Conservation (phyloP, 2,113 vertebrate genomes). For the Eulemur rufifrons region DNA sequence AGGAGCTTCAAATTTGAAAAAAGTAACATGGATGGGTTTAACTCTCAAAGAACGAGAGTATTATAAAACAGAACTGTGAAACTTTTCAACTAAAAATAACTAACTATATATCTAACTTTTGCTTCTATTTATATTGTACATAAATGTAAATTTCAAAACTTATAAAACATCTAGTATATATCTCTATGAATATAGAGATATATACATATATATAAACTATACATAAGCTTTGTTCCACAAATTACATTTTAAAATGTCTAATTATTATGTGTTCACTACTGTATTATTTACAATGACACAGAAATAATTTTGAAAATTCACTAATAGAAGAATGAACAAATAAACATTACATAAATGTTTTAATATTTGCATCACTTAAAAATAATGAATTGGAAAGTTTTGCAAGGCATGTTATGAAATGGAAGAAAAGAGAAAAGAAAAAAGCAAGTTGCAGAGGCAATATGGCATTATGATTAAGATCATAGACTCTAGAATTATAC, state of each 20-base stretch:
- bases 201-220: background rate
- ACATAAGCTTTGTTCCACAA: background rate
- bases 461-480: background rate
- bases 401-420: background rate
- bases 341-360: background rate
- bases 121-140: background rate
- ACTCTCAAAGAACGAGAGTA: background rate
- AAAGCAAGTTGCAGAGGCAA: background rate
- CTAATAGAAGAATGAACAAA: background rate
- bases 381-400: background rate
- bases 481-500: background rate
- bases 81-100: background rate
- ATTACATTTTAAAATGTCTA: background rate
- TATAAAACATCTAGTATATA: background rate
- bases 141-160: background rate
- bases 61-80: background rate
- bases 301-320: slow-evolving; percentile 1
- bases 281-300: background rate
- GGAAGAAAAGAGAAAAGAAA: background rate
- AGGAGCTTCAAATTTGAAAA: background rate
- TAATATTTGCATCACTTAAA: background rate
- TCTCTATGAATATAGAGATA: background rate
- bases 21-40: background rate
- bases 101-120: background rate
- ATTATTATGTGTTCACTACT: background rate